phyloP scores from a whole-genome alignment of 2,888 invertebrate species.

The Agrypnus murinus region DNA sequence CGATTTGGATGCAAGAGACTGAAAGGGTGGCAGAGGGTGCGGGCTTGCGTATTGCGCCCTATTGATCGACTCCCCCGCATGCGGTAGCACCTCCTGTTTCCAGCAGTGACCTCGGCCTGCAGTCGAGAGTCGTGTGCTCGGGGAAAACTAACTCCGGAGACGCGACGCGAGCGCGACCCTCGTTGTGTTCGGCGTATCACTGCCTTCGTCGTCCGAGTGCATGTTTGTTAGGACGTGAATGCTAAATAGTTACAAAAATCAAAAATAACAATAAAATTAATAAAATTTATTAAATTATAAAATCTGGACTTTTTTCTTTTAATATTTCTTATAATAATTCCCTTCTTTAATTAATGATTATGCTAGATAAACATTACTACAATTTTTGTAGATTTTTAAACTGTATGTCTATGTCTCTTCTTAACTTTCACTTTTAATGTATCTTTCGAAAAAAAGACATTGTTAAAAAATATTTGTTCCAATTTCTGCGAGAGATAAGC shows the following conservation, averaged over 20 bases:
- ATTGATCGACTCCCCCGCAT: constrained; percentile 67
- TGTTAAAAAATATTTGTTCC: constrained; percentile 18
- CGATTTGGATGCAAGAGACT: constrained; percentile 50
- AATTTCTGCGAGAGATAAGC: constrained; percentile 6
- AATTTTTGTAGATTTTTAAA: no score
- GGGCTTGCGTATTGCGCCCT: constrained; percentile 58
- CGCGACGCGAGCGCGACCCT: constrained; percentile 42
- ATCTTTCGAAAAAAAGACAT: constrained; percentile 5
- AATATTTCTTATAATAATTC: no score
- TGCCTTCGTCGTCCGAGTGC: constrained; percentile 38
- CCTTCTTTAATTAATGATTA: no score
- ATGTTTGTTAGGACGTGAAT: constrained; percentile 36
- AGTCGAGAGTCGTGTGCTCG: constrained; percentile 70
- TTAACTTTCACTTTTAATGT: no score
- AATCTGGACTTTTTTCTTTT: no score
- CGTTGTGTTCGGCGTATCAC: constrained; percentile 52
- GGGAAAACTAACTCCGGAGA: constrained; percentile 60
- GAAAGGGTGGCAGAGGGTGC: constrained; percentile 49
- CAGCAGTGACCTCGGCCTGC: constrained; percentile 72
- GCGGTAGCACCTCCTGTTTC: constrained; percentile 74
- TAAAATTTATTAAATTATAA: no score
- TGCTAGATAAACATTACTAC: no score
- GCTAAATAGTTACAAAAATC: not conserved
- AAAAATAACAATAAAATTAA: no score
- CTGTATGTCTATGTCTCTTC: no score